Conservation (phyloP, 1,140 invertebrate genomes). For the Arctopsyche grandis region DNA sequence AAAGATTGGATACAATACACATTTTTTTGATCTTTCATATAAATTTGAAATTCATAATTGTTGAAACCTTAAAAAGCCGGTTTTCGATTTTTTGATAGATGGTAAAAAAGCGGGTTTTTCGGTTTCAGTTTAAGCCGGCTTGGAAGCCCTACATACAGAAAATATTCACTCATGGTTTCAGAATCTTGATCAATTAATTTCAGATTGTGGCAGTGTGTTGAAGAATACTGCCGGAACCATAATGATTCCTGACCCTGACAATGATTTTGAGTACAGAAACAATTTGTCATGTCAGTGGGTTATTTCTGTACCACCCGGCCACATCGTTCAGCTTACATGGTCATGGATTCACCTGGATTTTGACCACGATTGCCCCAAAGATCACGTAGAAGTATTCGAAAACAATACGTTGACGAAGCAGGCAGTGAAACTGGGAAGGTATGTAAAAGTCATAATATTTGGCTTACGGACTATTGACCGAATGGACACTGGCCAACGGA, state of each 20-base stretch:
- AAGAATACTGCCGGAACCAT: conserved; percentile 69
- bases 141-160: too few relatives aligned
- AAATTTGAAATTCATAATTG: too few relatives aligned
- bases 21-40: too few relatives aligned
- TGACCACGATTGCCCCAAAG: conserved; percentile 72
- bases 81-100: too few relatives aligned
- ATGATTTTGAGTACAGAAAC: conserved; percentile 54
- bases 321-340: conserved; percentile 80
- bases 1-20: too few relatives aligned
- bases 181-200: too few relatives aligned
- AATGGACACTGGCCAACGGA: too few relatives aligned
- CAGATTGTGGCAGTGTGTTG: conserved; percentile 78
- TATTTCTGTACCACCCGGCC: conserved; percentile 75
- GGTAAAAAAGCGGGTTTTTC: too few relatives aligned
- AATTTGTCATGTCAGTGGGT: conserved; percentile 83
- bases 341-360: conserved; percentile 75
- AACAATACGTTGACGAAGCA: conserved; percentile 61
- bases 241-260: conserved; percentile 63
- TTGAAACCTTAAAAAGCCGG: too few relatives aligned
- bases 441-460: conserved; percentile 44
- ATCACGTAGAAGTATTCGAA: conserved; percentile 82
- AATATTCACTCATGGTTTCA: too few relatives aligned
- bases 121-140: too few relatives aligned
- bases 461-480: too few relatives aligned
- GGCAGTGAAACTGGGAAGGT: conserved; percentile 64